phyloP scores from a whole-genome alignment of 2,113 vertebrate genomes.

The Marmota monax region DNA sequence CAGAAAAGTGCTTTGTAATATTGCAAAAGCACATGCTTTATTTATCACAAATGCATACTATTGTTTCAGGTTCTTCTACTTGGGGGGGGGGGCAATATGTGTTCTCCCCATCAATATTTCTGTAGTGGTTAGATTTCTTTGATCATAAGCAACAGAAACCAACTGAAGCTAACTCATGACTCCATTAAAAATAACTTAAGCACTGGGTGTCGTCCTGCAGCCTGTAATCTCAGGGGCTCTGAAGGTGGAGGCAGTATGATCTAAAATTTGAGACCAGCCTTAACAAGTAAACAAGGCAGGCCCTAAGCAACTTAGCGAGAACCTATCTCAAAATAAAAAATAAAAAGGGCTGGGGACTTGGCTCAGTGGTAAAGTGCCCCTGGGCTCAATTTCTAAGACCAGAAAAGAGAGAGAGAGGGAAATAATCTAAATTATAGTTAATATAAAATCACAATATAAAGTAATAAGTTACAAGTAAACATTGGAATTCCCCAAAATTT shows the following conservation, averaged over 20 bases:
- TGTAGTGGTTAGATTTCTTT: not conserved
- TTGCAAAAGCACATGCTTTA: conserved; percentile 9
- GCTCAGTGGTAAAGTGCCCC: not conserved
- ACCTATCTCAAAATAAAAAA: not conserved
- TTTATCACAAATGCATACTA: not conserved
- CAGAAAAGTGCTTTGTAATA: conserved; percentile 41
- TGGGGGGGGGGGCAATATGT: not conserved
- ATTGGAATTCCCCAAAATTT: not conserved
- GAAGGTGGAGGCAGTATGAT: not conserved
- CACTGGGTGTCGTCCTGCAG: not conserved
- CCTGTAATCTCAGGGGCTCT: not conserved
- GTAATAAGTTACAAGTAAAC: conserved; percentile 36
- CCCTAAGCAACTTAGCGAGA: not conserved
- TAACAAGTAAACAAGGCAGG: not conserved
- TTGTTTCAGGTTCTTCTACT: not conserved
- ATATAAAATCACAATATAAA: conserved; percentile 1
- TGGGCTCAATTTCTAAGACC: not conserved
- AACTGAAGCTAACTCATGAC: not conserved
- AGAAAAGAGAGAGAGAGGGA: too few species aligned
- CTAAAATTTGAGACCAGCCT: not conserved
- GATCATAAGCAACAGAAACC: not conserved
- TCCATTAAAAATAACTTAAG: not conserved
- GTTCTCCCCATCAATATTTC: not conserved
- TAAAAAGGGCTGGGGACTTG: not conserved
- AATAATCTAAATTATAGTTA: conserved; percentile 29